Evolutionary conservation across 1,140 invertebrate genomes (phyloP).

Genomic region (Euura lappo): DNA sequence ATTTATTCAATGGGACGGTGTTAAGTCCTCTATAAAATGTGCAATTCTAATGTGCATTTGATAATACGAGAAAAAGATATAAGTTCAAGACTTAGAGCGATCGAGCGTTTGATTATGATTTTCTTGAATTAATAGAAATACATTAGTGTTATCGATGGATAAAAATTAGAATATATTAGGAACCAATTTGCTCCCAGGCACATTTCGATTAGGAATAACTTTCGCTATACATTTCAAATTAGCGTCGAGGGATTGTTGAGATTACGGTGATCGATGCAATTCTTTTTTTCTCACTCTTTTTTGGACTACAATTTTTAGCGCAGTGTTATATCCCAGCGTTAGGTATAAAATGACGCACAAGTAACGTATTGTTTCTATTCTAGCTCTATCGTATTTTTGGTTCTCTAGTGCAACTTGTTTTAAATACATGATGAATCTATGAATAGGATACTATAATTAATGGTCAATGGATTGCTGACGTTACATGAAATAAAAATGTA

Average conservation of each 20-base stretch:
- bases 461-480: too few relatives aligned
- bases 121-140: too few relatives aligned
- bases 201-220: background rate
- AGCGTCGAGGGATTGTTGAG: background rate
- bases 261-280: background rate
- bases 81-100: too few relatives aligned
- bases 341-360: background rate
- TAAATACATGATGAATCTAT: background rate
- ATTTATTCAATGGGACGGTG: too few relatives aligned
- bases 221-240: background rate
- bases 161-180: background rate
- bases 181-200: slow-evolving; percentile 1
- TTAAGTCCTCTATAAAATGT: too few relatives aligned
- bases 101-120: too few relatives aligned
- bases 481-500: too few relatives aligned
- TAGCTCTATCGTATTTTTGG: background rate
- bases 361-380: slow-evolving; percentile 1
- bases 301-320: background rate
- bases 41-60: too few relatives aligned
- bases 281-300: too few relatives aligned
- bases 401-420: background rate
- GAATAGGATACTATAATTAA: background rate
- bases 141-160: too few relatives aligned
- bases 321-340: background rate
- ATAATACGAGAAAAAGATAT: too few relatives aligned